Conservation (phyloP, 2,888 invertebrate species). For the Didymodactylos carnosus region DNA sequence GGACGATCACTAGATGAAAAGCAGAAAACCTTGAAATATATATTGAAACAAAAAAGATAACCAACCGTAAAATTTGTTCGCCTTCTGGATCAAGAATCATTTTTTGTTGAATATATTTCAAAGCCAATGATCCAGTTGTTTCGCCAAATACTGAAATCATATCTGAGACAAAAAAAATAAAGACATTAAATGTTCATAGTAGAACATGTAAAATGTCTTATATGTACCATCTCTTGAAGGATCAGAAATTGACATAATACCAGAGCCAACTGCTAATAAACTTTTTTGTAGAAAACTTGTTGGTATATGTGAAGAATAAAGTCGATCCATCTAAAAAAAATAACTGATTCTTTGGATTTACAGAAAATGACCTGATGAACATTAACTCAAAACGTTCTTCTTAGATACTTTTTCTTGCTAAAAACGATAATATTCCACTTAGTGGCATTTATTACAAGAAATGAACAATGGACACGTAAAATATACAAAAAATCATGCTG, state of each 20-base stretch:
- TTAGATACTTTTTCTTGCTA: too few relatives aligned
- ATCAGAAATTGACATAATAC: conserved; percentile 4
- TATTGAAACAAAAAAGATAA: neutral
- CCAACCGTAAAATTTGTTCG: neutral
- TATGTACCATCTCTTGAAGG: conserved; percentile 10
- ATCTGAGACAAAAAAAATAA: too few relatives aligned
- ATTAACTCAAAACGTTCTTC: too few relatives aligned
- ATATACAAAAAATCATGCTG: too few relatives aligned
- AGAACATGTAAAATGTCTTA: too few relatives aligned
- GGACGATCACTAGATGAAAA: conserved; percentile 46
- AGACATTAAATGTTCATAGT: too few relatives aligned
- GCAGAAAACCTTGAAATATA: neutral
- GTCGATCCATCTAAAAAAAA: neutral
- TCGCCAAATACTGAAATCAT: conserved; percentile 13
- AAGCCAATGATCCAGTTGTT: neutral
- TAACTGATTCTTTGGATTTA: too few relatives aligned
- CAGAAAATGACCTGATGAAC: too few relatives aligned
- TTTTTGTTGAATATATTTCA: neutral
- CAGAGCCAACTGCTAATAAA: conserved; percentile 6
- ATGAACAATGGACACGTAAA: too few relatives aligned
- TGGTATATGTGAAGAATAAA: neutral
- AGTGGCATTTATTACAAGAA: too few relatives aligned
- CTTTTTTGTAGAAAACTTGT: neutral
- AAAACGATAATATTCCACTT: too few relatives aligned
- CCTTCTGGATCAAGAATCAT: conserved; percentile 7